phyloP scores from a whole-genome alignment of 2,113 vertebrate species.

The Oryzias javanicus region DNA sequence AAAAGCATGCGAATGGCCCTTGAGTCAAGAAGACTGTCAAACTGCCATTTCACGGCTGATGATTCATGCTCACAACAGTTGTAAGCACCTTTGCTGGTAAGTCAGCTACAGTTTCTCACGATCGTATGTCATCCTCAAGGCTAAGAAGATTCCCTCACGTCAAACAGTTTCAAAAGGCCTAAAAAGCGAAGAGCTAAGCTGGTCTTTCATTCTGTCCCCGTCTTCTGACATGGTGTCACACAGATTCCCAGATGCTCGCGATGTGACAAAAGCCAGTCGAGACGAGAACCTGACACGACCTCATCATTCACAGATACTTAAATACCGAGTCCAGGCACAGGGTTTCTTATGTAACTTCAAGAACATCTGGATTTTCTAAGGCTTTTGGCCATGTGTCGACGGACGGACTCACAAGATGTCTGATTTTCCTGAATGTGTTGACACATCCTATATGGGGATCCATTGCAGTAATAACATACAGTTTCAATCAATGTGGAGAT shows the following conservation, averaged over 20 bases:
- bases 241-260: slow-evolving; percentile 52
- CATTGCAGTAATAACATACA: slow-evolving; percentile 7
- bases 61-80: slow-evolving; percentile 5
- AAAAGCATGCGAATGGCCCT: too few relatives aligned
- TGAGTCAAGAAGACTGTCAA: slow-evolving; percentile 5
- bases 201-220: slow-evolving; percentile 29
- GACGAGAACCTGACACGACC: slow-evolving; percentile 52
- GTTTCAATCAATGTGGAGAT: slow-evolving; percentile 8
- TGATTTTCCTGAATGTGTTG: slow-evolving; percentile 43
- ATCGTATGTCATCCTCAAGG: slow-evolving; percentile 1
- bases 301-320: slow-evolving; percentile 64
- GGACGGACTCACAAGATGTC: slow-evolving; percentile 36
- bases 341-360: slow-evolving; percentile 46
- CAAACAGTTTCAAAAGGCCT: slow-evolving; percentile 15
- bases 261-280: slow-evolving; percentile 52
- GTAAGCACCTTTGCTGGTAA: not conserved
- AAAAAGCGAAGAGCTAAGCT: slow-evolving; percentile 29
- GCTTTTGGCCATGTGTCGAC: slow-evolving; percentile 30
- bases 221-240: slow-evolving; percentile 52
- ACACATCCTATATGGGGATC: slow-evolving; percentile 46
- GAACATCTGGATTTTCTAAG: slow-evolving; percentile 64
- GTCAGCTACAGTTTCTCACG: slow-evolving; percentile 23
- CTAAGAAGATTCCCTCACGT: slow-evolving; percentile 7
- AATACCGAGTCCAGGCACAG: slow-evolving; percentile 42
- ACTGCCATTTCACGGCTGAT: not conserved